Base-by-base conservation (phyloP, 2,113 vertebrate species). In the Salminus brasiliensis region DNA sequence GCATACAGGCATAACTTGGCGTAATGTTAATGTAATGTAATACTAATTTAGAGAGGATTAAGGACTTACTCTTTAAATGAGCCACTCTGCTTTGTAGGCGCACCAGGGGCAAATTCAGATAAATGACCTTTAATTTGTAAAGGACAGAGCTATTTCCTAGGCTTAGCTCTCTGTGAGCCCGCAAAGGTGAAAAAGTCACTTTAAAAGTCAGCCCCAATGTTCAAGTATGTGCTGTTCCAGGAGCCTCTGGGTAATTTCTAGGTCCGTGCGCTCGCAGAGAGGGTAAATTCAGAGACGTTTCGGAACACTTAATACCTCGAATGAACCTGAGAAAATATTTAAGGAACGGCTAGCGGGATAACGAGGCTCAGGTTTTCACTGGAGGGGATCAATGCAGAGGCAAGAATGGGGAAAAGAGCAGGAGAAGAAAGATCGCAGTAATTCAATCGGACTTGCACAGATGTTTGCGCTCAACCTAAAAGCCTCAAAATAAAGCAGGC, bases 111-210 rank as follows among this genome's bases (percentile, higher is more conserved):
- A 60, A 41, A 57, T 71, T 25, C 60, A 84, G 79, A 78, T 82
- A 53, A 74, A 83, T 82, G 66, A 80, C 25, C 43, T 18, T 39
- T 18, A 29, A 80, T 34, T n/a, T 83, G 30, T 29, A 21, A 47
- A 11, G 76, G 63, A 67, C 78, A 60, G 21, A 83, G 68, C 25
- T 16, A 47, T 29, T 52, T 49, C 23, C 12, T 81, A 74, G 27
- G 23, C 85, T 87, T 85, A 68, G 71, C 25, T 67, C 29, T 49
- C 79, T 62, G 60, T 71, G 11, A 55, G 66, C 81, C 57, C 18
- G 71, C 39, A 60, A 29, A 57, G 75, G 75, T 81, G 68, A 85
- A 32, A 25, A 63, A 82, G 79, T 77, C 66, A 76, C 62, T 67
- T n/a, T 34, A 74, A 84, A 85, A 81, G 70, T 16, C 60, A 32